Evolutionary conservation across 1,140 invertebrate genomes (phyloP).

Genomic region (Augochlora pura): DNA sequence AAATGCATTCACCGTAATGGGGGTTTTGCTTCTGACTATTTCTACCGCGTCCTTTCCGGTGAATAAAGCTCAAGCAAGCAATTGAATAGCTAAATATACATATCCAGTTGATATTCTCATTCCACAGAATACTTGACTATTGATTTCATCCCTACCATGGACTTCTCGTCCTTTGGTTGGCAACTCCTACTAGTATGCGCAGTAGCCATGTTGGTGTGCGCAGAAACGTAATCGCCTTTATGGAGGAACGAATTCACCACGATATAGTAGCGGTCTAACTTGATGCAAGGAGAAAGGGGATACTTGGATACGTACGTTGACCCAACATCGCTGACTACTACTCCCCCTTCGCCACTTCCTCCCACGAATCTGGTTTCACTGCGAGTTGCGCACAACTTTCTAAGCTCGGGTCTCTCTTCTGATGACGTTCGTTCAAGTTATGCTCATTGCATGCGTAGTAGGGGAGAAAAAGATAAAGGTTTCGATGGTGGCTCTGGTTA

Average conservation of each 20-base stretch:
- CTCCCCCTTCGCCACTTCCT: slow-evolving; percentile 17
- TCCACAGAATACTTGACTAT: slow-evolving; percentile 61
- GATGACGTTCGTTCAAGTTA: slow-evolving; percentile 53
- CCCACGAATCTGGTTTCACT: slow-evolving; percentile 47
- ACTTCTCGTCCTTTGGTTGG: slow-evolving; percentile 46
- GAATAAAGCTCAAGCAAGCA: slow-evolving; percentile 47
- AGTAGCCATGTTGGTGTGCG: slow-evolving; percentile 41
- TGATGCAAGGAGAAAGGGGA: slow-evolving; percentile 44
- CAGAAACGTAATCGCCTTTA: slow-evolving; percentile 55
- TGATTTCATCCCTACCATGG: slow-evolving; percentile 51
- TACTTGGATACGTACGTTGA: slow-evolving; percentile 53
- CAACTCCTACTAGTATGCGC: slow-evolving; percentile 51
- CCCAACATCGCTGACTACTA: slow-evolving; percentile 46
- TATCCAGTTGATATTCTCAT: slow-evolving; percentile 54
- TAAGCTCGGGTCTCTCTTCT: slow-evolving; percentile 47
- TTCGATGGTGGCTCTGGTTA: slow-evolving; percentile 29
- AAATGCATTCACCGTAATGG: not conserved
- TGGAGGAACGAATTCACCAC: slow-evolving; percentile 53
- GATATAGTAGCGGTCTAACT: slow-evolving; percentile 60
- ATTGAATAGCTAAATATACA: slow-evolving; percentile 53
- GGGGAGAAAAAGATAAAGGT: slow-evolving; percentile 34
- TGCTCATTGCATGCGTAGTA: slow-evolving; percentile 6
- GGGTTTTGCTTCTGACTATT: slow-evolving; percentile 8
- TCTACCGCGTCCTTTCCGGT: not conserved
- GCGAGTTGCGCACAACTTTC: slow-evolving; percentile 60